Percentiles rank a stretch among this genome's conserved stretches.
phyloP scores from a whole-genome alignment of 2,797 vertebrate species.

The Vipera latastei region DNA sequence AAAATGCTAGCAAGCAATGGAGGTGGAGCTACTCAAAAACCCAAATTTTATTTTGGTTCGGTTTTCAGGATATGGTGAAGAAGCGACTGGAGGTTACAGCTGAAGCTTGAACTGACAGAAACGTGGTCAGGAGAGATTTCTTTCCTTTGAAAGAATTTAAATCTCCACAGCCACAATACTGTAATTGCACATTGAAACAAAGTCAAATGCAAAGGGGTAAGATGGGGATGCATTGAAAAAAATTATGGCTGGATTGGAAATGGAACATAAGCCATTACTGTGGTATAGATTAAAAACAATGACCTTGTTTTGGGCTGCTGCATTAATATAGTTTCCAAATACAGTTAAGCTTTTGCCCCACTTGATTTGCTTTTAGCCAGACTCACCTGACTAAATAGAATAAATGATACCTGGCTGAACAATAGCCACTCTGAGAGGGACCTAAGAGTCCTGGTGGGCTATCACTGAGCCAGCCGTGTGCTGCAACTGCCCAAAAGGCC shows the following conservation, averaged over 20 bases:
- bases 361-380: not conserved
- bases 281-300: not conserved
- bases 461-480: not conserved
- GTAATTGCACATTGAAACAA: not conserved
- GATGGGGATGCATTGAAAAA: not conserved
- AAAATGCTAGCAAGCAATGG: not conserved
- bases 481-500: not conserved
- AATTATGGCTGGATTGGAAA: not conserved
- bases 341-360: not conserved
- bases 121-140: not conserved
- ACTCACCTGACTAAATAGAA: not conserved
- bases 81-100: not conserved
- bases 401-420: not conserved
- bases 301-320: not conserved
- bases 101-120: not conserved
- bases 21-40: not conserved
- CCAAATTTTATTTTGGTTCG: not conserved
- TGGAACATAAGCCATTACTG: not conserved
- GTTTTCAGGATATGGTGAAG: not conserved
- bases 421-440: not conserved
- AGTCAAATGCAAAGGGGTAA: not conserved
- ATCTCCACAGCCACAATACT: not conserved
- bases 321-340: not conserved
- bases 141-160: not conserved
- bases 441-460: not conserved